Evolutionary conservation across 2,888 invertebrate genomes (phyloP), one percentile per base, ranked within the genome.

Genomic region (Panzeria rudis): DNA sequence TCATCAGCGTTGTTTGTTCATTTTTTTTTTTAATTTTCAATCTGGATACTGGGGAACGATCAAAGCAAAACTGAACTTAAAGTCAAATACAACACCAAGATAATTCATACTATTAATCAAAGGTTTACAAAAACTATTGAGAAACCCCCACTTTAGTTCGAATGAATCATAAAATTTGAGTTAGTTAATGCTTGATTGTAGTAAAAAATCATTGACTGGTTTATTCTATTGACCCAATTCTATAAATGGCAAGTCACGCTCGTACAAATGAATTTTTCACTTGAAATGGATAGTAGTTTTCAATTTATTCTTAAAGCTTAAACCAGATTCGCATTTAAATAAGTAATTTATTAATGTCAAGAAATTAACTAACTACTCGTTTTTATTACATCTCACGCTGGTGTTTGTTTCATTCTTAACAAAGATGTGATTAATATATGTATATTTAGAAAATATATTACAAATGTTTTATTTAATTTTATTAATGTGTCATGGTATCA

Each of bases 161-260:
- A 73, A 62, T 77, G 38, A 71, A 29, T 80, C 71, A 71, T 44
- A 79, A 23, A 54, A 20, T 41, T 11, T 64, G 11, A 68, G 5
- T 32, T 75, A 13, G 8, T 59, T 72, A 54, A 64, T 44, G 54
- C 47, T 25, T 20, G 23, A 41, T 20, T 52, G 13, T 56, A 25
- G n/a, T 66, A 61, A 79, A 54, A 59, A 35, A 66, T 62, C 50
- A 76, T 35, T 47, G 47, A 71, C 75, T 64, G 23, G 52, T 79
- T 84, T 35, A 59, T 66, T 59, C 50, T 72, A 77, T 76, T 84
- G 84, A 80, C 84, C 80, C 59, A 72, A 44, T 68, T 84, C 72
- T 50, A 38, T 35, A 76, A 80, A 76, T 76, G 76, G 44, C 9
- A 56, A 62, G 23, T 4, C n/a, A 17, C 3, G 72, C 50, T 50